A percentile compares a stretch with the other conserved stretches of the same genome.
phyloP scores from a whole-genome alignment of 2,888 invertebrate species.

The Lycaena phlaeas region DNA sequence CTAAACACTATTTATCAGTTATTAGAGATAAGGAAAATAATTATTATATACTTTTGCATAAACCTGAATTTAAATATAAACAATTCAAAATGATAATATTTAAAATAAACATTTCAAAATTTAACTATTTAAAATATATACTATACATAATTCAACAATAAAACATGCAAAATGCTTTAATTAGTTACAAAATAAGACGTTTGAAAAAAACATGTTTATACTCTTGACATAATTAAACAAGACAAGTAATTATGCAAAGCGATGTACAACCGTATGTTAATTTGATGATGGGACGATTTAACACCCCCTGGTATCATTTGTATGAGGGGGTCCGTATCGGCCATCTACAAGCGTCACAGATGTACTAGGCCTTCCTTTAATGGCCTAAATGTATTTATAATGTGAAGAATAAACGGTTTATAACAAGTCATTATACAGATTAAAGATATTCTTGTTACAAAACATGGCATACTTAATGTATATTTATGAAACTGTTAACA shows the following conservation, averaged over 20 bases:
- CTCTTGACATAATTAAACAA: slow-evolving; percentile 14
- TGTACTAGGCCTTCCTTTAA: slow-evolving; percentile 23
- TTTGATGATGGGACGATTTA: slow-evolving; percentile 57
- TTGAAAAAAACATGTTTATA: background rate
- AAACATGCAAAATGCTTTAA: slow-evolving; percentile 5
- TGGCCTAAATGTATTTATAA: slow-evolving; percentile 31
- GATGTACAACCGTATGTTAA: slow-evolving; percentile 61
- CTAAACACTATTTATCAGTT: too few species aligned
- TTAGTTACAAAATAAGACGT: slow-evolving; percentile 1
- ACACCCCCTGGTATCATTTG: slow-evolving; percentile 55
- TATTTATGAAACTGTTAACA: slow-evolving; percentile 7
- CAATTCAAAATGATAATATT: too few species aligned
- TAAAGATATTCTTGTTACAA: slow-evolving; percentile 7
- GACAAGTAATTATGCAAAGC: slow-evolving; percentile 49
- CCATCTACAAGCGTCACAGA: slow-evolving; percentile 31
- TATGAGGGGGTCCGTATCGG: slow-evolving; percentile 43
- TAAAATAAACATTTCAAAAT: too few species aligned
- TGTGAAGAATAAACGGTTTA: slow-evolving; percentile 23
- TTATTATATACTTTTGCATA: too few species aligned
- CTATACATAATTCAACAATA: too few species aligned
- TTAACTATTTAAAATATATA: too few species aligned
- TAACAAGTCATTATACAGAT: slow-evolving; percentile 29
- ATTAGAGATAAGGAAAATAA: too few species aligned
- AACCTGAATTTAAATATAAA: too few species aligned
- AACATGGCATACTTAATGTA: background rate